These are phyloP conservation scores for Pipa parva DNA, from an alignment of 2,113 vertebrate species.

Conservation along the genomic window DNA sequence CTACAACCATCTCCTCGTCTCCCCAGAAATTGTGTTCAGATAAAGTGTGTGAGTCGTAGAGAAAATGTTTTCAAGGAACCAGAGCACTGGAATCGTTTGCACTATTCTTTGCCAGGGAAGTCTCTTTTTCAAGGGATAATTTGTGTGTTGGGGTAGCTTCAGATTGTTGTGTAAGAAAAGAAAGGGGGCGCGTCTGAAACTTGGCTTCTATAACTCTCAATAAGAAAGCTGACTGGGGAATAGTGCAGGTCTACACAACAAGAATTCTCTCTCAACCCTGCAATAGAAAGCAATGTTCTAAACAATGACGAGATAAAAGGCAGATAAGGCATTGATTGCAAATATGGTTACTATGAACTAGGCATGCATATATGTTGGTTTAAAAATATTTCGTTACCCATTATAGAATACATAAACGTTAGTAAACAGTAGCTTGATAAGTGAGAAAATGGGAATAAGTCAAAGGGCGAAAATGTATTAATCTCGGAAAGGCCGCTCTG, in stretches of 20 bases:
- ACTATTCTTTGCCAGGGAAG: conserved; percentile 11
- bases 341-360: too few relatives aligned
- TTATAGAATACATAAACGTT: too few relatives aligned
- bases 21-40: neutral
- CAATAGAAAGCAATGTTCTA: neutral
- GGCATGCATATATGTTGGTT: too few relatives aligned
- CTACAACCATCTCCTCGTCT: too few relatives aligned
- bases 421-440: too few relatives aligned
- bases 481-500: too few relatives aligned
- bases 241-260: neutral
- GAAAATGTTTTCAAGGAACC: neutral
- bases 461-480: too few relatives aligned
- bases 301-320: too few relatives aligned
- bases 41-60: neutral
- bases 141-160: neutral
- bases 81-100: conserved; percentile 5
- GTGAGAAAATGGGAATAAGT: too few relatives aligned
- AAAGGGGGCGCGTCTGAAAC: neutral
- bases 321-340: too few relatives aligned
- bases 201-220: neutral
- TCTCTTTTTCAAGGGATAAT: neutral
- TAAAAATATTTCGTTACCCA: too few relatives aligned
- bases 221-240: neutral
- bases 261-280: neutral
- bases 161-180: neutral